A percentile compares a stretch with the other conserved stretches of the same genome.
Evolutionary conservation across 2,797 vertebrate genomes (phyloP).

Genomic region (Erpetoichthys calabaricus): DNA sequence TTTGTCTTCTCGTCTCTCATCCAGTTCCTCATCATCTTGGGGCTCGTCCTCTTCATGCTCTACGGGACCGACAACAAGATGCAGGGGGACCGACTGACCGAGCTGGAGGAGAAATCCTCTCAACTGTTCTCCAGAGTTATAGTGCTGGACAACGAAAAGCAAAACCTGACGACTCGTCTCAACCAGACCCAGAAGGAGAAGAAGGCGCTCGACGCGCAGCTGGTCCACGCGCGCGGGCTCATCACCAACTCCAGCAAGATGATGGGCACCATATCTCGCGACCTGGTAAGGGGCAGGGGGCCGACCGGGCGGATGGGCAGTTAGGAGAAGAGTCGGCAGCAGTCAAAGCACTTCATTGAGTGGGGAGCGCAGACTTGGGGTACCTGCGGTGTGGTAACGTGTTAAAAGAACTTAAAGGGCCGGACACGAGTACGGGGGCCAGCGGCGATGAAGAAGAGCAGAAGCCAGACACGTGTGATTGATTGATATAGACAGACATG

Average conservation of each 20-base stretch:
- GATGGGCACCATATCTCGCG: conserved; percentile 5
- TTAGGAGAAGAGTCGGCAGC: too few relatives aligned
- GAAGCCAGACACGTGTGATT: too few relatives aligned
- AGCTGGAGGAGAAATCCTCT: conserved; percentile 44
- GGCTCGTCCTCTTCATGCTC: conserved; percentile 84
- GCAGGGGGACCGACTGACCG: conserved; percentile 52
- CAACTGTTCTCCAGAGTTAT: conserved; percentile 32
- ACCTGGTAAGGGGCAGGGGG: conserved; percentile 28
- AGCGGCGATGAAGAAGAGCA: too few relatives aligned
- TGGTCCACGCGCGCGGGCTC: conserved; percentile 26
- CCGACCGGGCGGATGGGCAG: too few relatives aligned
- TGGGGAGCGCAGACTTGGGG: too few relatives aligned
- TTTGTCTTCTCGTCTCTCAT: conserved; percentile 87
- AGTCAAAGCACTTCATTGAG: too few relatives aligned
- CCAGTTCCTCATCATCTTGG: conserved; percentile 83
- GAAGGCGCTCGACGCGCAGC: conserved; percentile 21
- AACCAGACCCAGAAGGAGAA: conserved; percentile 42
- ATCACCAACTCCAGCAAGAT: conserved; percentile 30
- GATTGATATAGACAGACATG: too few relatives aligned
- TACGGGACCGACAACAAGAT: conserved; percentile 66
- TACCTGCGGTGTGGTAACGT: too few relatives aligned
- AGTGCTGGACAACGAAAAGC: conserved; percentile 33
- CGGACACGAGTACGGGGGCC: too few relatives aligned
- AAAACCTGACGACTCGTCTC: conserved; percentile 45
- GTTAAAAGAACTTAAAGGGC: too few relatives aligned